Percentiles rank a stretch among this genome's conserved stretches.
These are phyloP conservation scores for Eurois occulta DNA, from an alignment of 2,888 invertebrate species.

Conservation along the genomic window DNA sequence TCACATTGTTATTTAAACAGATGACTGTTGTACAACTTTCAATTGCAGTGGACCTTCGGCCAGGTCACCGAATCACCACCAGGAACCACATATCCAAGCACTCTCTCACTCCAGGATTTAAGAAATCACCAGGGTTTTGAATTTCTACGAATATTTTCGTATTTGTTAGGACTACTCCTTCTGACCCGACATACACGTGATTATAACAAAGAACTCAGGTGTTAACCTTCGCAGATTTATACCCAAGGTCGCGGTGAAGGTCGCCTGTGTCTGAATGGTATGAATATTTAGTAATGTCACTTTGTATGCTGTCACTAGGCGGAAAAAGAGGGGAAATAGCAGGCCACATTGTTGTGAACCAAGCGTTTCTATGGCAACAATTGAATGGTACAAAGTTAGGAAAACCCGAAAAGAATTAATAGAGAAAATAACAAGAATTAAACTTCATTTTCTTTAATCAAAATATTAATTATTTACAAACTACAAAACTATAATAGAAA, in stretches of 20 bases:
- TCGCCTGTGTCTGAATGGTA: constrained; percentile 26
- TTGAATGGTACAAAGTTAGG: not conserved
- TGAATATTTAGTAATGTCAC: constrained; percentile 29
- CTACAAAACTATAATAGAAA: no score
- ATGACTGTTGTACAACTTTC: not conserved
- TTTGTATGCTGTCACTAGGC: constrained; percentile 9
- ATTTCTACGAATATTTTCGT: not conserved
- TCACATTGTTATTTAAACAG: not conserved
- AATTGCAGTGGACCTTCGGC: not conserved
- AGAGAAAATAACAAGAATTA: not conserved
- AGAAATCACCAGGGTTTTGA: not conserved
- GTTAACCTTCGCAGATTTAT: constrained; percentile 54
- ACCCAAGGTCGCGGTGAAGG: constrained; percentile 45
- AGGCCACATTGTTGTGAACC: not conserved
- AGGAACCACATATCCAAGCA: not conserved
- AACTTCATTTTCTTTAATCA: no score
- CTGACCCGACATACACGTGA: not conserved
- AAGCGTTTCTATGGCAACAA: constrained; percentile 1
- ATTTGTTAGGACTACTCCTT: not conserved
- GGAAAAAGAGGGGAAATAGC: not conserved
- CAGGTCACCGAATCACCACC: not conserved
- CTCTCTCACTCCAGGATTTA: no score
- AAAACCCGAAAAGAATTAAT: not conserved
- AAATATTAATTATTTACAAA: no score
- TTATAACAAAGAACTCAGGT: constrained; percentile 42